A percentile compares a stretch with the other conserved stretches of the same genome.
These are phyloP conservation scores for Heliconius hortense DNA, from an alignment of 2,888 invertebrate genomes.

Conservation along the genomic window DNA sequence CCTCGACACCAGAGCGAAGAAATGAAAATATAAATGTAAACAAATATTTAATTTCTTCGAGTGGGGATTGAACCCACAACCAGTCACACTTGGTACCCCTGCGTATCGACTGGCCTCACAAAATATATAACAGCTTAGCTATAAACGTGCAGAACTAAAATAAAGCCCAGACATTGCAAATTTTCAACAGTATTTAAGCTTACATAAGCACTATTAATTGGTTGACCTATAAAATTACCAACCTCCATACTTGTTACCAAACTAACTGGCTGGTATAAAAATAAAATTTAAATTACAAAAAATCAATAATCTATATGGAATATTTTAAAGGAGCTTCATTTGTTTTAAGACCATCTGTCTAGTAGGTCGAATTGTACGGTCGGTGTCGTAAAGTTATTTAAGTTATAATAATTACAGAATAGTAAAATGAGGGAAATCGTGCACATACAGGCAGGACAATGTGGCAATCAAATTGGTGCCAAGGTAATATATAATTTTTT, in stretches of 20 bases:
- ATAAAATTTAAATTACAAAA: constrained; percentile 30
- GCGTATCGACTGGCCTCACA: not conserved
- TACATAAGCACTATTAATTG: not conserved
- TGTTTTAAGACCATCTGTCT: constrained; percentile 63
- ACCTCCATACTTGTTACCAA: not conserved
- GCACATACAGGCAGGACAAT: constrained; percentile 90
- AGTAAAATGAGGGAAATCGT: constrained; percentile 89
- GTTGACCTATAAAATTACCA: not conserved
- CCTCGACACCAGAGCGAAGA: no score
- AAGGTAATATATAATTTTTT: constrained; percentile 56
- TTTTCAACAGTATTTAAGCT: not conserved
- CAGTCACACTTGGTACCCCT: no score
- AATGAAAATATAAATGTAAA: no score
- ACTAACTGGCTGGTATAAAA: constrained; percentile 21
- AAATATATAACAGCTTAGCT: not conserved
- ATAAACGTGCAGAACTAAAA: not conserved
- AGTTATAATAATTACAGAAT: constrained; percentile 40
- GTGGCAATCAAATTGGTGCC: constrained; percentile 83
- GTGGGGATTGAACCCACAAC: no score
- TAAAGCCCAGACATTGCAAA: not conserved
- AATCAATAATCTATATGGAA: constrained; percentile 21
- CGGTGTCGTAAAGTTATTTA: constrained; percentile 49
- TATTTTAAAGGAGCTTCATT: constrained; percentile 49
- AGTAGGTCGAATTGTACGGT: constrained; percentile 58
- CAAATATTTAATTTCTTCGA: no score